phyloP scores from a whole-genome alignment of 2,888 invertebrate genomes.

The Belgica antarctica region DNA sequence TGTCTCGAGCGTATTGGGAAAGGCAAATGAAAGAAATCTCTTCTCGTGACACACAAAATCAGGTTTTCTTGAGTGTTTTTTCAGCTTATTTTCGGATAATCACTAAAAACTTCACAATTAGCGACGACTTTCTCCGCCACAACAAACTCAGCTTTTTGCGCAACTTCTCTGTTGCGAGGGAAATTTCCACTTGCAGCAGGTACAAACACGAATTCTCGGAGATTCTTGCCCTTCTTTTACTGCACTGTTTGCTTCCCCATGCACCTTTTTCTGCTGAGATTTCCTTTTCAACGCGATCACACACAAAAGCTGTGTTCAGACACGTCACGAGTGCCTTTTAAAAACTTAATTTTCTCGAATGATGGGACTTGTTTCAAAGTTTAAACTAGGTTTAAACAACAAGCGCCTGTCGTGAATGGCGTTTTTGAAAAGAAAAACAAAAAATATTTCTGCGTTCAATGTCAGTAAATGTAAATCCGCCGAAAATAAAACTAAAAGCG shows the following conservation, averaged over 20 bases:
- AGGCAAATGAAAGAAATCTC: too few species aligned
- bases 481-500: neutral
- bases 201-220: neutral
- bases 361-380: neutral
- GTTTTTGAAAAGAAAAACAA: neutral
- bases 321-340: neutral
- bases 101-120: too few species aligned
- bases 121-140: too few species aligned
- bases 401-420: too few species aligned
- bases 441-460: neutral
- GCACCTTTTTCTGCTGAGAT: too few species aligned
- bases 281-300: neutral
- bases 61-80: neutral
- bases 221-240: neutral
- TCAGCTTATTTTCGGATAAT: slow-evolving; percentile 6
- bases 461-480: neutral
- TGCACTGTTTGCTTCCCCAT: neutral
- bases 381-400: neutral
- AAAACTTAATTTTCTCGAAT: neutral
- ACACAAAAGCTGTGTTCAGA: neutral
- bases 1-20: too few species aligned
- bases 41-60: slow-evolving; percentile 15
- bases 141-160: neutral
- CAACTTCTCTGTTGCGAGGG: neutral
- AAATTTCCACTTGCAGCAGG: too few species aligned